Conservation (phyloP, 1,140 invertebrate genomes). For the Atta colombica region DNA sequence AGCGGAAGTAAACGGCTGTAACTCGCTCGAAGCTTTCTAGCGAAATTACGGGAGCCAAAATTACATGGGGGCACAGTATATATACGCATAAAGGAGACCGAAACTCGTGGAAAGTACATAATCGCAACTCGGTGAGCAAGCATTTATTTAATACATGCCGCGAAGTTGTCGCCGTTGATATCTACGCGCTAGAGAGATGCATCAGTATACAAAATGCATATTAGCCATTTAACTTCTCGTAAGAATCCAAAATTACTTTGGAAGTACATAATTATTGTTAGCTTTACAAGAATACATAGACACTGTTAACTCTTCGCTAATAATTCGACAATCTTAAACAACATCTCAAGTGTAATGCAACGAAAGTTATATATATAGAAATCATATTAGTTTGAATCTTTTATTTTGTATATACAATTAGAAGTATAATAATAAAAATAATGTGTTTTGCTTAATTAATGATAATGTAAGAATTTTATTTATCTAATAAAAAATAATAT, state of each 20-base stretch:
- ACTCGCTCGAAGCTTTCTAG: conserved; percentile 49
- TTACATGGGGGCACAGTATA: conserved; percentile 2
- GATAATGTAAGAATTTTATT: background rate
- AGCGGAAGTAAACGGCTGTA: conserved; percentile 40
- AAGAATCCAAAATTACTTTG: conserved; percentile 52
- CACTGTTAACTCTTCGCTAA: conserved; percentile 16
- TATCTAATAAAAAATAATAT: background rate
- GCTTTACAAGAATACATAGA: background rate
- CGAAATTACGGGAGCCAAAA: conserved; percentile 60
- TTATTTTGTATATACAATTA: background rate
- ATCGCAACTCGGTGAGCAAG: conserved; percentile 46
- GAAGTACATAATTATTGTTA: conserved; percentile 23
- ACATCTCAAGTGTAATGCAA: background rate
- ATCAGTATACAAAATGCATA: conserved; percentile 21
- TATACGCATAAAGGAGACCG: conserved; percentile 54
- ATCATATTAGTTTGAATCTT: background rate
- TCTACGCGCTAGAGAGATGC: conserved; percentile 13
- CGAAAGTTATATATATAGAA: background rate
- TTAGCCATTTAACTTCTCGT: conserved; percentile 43
- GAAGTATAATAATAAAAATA: conserved; percentile 9
- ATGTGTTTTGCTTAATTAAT: background rate
- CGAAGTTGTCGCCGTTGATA: conserved; percentile 53
- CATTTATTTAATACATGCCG: conserved; percentile 59
- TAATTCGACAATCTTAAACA: background rate
- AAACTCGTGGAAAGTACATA: conserved; percentile 53